Base-by-base conservation (phyloP, 2,888 invertebrate genomes). In the Physocephala rufipes region DNA sequence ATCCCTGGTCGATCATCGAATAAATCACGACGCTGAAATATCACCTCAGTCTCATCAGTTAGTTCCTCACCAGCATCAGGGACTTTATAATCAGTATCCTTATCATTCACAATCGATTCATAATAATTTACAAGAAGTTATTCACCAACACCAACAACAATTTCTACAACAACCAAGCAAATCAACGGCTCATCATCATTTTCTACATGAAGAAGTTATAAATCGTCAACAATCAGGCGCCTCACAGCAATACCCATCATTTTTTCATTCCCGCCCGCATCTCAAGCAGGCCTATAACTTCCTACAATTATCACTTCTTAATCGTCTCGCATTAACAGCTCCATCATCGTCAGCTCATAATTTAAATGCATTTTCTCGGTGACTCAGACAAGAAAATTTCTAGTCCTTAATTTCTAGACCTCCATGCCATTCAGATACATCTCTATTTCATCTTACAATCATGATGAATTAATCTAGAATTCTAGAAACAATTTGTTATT, bases 151-250 rank as follows among this genome's bases (percentile, higher is more conserved):
- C 36, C 36, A 36, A 36, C 36, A 36, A 9, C 36, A 36, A 9
- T 9, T 36, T 36, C 36, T 7, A 9, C 36, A 36, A 36, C 36
- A 9, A 9, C 36, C 9, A 36, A 9, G n/a, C n/a, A n/a, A 36
- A 36, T 36, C 53, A n/a, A 53, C 53, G 12, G 19, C 15, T 58
- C 58, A 58, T 24, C 58, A 58, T 2, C 58, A n/a, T 49, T n/a
- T 19, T n/a, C 19, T 7, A 5, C 15, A 15, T 12, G n/a, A 49
- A 49, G 49, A 2, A 12, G 1, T 24, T 15, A 26, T 16, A 5
- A 2, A 24, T 28, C n/a, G n/a, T n/a, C 58, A 28, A 28, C 58
- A 15, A 9, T 28, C 24, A 28, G 2, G 2, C 3, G 15, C 13
- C 26, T 24, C 4, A 28, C 58, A 15, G 13, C 26, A 58, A 15